phyloP scores from a whole-genome alignment of 2,797 vertebrate genomes.

The Pangasius djambal region DNA sequence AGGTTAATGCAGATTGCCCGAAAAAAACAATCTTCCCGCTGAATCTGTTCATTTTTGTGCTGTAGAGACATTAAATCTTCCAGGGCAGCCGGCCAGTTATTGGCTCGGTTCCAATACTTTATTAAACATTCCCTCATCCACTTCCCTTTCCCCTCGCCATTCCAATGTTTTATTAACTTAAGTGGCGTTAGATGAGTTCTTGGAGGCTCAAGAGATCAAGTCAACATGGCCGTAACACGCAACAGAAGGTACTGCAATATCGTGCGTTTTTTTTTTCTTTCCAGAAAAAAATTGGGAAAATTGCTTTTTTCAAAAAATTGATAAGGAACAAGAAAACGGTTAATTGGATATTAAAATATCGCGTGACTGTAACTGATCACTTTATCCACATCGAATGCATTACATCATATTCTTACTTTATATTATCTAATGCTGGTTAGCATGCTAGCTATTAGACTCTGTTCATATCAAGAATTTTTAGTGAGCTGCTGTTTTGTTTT shows the following conservation, averaged over 20 bases:
- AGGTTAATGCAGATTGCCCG: background rate
- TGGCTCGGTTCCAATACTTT: constrained; percentile 15
- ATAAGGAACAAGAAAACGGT: background rate
- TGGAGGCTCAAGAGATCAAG: background rate
- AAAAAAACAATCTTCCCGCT: background rate
- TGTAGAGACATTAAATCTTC: background rate
- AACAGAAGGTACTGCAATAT: too few relatives aligned
- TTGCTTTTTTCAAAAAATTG: background rate
- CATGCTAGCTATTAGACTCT: background rate
- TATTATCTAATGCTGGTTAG: background rate
- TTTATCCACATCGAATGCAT: background rate
- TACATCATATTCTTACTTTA: background rate
- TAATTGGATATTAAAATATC: background rate
- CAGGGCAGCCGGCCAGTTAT: background rate
- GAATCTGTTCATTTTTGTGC: background rate
- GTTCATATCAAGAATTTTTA: background rate
- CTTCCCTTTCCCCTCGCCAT: background rate
- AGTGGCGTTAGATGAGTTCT: constrained; percentile 2
- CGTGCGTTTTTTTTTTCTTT: background rate
- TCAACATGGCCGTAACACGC: background rate
- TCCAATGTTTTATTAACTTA: background rate
- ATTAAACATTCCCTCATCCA: constrained; percentile 17
- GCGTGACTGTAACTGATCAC: background rate
- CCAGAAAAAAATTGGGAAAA: background rate
- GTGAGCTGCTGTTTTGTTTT: background rate